phyloP scores from a whole-genome alignment of 1,140 invertebrate species.

The Zaprionus davidi region DNA sequence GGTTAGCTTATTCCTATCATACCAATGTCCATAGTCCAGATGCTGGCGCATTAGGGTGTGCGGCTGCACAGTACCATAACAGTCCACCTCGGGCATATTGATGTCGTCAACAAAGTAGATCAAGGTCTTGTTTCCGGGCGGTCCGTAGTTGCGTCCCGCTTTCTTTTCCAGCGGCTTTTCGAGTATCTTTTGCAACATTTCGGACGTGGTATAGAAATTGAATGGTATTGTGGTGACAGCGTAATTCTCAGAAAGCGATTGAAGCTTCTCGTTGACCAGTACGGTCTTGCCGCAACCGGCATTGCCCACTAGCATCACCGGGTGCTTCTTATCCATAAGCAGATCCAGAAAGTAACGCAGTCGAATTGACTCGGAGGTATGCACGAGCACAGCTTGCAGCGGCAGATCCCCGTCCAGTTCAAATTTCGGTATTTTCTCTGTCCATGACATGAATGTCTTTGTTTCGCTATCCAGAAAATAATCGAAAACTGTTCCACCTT shows the following conservation, averaged over 20 bases:
- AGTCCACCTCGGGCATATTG: constrained; percentile 99
- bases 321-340: constrained; percentile 93
- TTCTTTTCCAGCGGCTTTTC: constrained; percentile 99
- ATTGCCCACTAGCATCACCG: constrained; percentile 96
- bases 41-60: constrained; percentile 98
- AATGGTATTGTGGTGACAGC: constrained; percentile 96
- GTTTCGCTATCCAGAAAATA: constrained; percentile 96
- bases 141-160: constrained; percentile 97
- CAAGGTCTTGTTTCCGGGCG: constrained; percentile 96
- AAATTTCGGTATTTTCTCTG: constrained; percentile 94
- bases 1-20: constrained; percentile 94
- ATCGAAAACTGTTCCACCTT: constrained; percentile 95
- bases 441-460: constrained; percentile 95
- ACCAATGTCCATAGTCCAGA: constrained; percentile 98
- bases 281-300: constrained; percentile 97
- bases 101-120: constrained; percentile 99
- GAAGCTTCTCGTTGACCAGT: constrained; percentile 93
- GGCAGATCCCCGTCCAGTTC: constrained; percentile 96
- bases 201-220: constrained; percentile 98
- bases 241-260: constrained; percentile 92
- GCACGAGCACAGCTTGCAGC: constrained; percentile 96
- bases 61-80: constrained; percentile 97
- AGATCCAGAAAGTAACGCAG: constrained; percentile 95
- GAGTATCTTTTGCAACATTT: constrained; percentile 97
- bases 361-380: constrained; percentile 96